These are phyloP conservation scores for Carcina quercana DNA, from an alignment of 2,888 invertebrate species.

Conservation along the genomic window DNA sequence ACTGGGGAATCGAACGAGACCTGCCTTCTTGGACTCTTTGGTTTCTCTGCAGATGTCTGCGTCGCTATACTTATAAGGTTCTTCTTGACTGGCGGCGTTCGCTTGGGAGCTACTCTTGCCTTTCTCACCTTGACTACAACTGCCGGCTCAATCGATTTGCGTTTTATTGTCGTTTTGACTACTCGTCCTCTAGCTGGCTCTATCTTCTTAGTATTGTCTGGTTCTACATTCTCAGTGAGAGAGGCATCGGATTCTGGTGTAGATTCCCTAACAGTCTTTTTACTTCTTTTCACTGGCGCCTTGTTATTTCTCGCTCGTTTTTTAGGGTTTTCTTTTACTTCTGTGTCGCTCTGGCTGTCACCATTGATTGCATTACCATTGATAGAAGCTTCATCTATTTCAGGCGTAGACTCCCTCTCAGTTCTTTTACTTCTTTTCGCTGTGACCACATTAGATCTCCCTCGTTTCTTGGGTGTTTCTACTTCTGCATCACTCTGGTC, in stretches of 20 bases:
- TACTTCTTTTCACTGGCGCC: slow-evolving; percentile 18
- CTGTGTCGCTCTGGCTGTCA: slow-evolving; percentile 3
- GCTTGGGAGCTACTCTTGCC: slow-evolving; percentile 41
- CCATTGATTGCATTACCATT: slow-evolving; percentile 40
- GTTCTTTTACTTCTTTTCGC: slow-evolving; percentile 22
- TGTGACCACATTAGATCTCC: slow-evolving; percentile 17
- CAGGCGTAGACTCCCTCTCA: slow-evolving; percentile 12
- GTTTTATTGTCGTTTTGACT: slow-evolving; percentile 29
- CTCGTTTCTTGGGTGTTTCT: slow-evolving; percentile 17
- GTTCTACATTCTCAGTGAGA: slow-evolving; percentile 42
- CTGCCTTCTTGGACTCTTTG: slow-evolving; percentile 38
- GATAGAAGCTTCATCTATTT: slow-evolving; percentile 23
- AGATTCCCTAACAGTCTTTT: slow-evolving; percentile 21
- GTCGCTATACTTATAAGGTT: slow-evolving; percentile 56
- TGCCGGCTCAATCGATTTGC: slow-evolving; percentile 48
- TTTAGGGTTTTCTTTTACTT: slow-evolving; percentile 18
- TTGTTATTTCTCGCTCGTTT: slow-evolving; percentile 9
- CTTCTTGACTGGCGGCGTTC: slow-evolving; percentile 54
- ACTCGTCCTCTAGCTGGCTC: slow-evolving; percentile 21
- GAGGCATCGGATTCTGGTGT: slow-evolving; percentile 26
- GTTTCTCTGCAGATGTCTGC: slow-evolving; percentile 50
- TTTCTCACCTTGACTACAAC: slow-evolving; percentile 46
- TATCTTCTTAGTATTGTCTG: slow-evolving; percentile 18
- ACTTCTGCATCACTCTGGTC: slow-evolving; percentile 16
- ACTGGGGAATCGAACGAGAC: slow-evolving; percentile 59